A percentile compares a stretch with the other conserved stretches of the same genome.
Evolutionary conservation across 2,888 invertebrate species (phyloP).

Genomic region (Ichneumoninae sp.): DNA sequence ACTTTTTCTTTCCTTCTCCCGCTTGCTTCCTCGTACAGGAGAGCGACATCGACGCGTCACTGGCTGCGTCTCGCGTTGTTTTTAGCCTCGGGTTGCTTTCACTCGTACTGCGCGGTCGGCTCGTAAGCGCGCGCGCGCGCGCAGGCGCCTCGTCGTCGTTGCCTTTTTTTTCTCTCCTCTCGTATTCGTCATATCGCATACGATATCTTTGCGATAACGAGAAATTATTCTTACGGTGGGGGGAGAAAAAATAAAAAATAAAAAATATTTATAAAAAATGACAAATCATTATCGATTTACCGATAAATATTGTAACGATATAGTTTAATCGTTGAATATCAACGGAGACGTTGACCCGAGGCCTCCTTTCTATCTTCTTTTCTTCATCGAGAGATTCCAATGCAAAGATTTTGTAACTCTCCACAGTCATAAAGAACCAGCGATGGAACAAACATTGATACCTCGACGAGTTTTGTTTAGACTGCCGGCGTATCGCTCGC

Average conservation of each 20-base stretch:
- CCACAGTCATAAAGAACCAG: not conserved
- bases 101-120: constrained; percentile 45
- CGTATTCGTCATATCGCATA: constrained; percentile 21
- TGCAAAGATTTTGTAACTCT: not conserved
- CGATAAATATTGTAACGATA: not conserved
- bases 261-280: not conserved
- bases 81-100: constrained; percentile 66
- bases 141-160: constrained; percentile 4
- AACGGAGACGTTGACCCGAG: not conserved
- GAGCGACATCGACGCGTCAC: constrained; percentile 57
- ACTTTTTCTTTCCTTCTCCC: constrained; percentile 45
- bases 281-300: not conserved
- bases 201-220: constrained; percentile 24
- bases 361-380: not conserved
- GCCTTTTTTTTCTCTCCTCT: constrained; percentile 15
- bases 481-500: not conserved
- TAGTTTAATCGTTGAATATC: not conserved
- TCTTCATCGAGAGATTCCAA: not conserved
- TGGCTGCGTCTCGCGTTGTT: constrained; percentile 55
- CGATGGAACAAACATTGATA: not conserved
- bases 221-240: not conserved
- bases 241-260: not conserved
- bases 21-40: constrained; percentile 23
- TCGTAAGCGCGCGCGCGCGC: not conserved
- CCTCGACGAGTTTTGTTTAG: not conserved